Evolutionary conservation across 2,888 invertebrate species (phyloP).

Genomic region (Thyatira batis): DNA sequence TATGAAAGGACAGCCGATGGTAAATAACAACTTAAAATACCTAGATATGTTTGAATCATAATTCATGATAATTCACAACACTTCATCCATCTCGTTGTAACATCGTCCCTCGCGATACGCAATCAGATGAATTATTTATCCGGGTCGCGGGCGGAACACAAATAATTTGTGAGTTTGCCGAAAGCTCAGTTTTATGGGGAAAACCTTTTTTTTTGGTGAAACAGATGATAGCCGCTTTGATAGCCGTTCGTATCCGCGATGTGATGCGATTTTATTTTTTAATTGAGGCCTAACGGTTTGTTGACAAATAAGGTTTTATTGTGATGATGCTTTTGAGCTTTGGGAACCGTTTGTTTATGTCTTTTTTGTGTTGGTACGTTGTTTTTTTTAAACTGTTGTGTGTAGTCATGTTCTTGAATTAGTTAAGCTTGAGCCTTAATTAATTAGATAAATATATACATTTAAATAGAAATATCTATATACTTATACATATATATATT

Average conservation of each 20-base stretch:
- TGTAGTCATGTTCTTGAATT: no score
- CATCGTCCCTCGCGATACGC: slow-evolving; percentile 19
- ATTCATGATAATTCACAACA: no score
- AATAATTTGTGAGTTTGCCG: slow-evolving; percentile 35
- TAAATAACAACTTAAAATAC: no score
- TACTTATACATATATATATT: no score
- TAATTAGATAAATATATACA: no score
- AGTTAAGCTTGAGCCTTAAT: no score
- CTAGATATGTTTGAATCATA: no score
- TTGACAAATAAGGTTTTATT: not conserved
- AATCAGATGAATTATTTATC: slow-evolving; percentile 42
- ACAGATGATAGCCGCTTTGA: slow-evolving; percentile 15
- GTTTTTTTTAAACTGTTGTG: no score
- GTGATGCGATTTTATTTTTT: not conserved
- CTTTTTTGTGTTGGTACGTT: no score
- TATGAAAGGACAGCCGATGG: no score
- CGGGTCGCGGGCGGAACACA: slow-evolving; percentile 28
- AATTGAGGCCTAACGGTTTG: not conserved
- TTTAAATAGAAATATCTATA: no score
- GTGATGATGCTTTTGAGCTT: not conserved
- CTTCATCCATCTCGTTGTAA: slow-evolving; percentile 5
- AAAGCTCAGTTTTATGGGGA: slow-evolving; percentile 28
- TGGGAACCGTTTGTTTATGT: no score
- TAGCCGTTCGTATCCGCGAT: not conserved
- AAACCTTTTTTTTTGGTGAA: slow-evolving; percentile 25